phyloP scores from a whole-genome alignment of 2,113 vertebrate genomes.

The Edolisoma coerulescens region DNA sequence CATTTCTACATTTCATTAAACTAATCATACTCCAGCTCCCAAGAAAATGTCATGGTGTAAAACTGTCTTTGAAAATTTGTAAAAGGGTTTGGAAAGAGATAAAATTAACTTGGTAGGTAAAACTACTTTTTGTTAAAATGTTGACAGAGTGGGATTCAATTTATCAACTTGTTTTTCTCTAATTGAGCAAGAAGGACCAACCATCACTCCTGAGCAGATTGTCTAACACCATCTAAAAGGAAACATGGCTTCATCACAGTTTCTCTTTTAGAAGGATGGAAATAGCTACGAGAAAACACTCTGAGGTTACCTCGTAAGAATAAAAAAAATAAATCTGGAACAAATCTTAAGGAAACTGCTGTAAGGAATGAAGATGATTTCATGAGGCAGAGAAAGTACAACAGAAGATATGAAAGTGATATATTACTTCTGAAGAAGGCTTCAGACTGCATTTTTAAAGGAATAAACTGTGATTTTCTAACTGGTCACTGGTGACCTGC shows the following conservation, averaged over 20 bases:
- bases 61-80: not conserved
- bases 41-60: not conserved
- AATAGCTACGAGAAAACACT: not conserved
- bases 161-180: not conserved
- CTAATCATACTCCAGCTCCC: not conserved
- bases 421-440: not conserved
- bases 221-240: not conserved
- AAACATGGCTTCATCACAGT: not conserved
- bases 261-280: not conserved
- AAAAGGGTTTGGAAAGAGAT: not conserved
- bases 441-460: not conserved
- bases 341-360: not conserved
- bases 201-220: not conserved
- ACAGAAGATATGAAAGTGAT: not conserved
- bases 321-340: not conserved
- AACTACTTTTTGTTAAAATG: not conserved
- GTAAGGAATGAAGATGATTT: not conserved
- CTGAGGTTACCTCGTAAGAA: not conserved
- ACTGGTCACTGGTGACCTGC: not conserved
- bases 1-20: not conserved
- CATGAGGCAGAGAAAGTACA: not conserved
- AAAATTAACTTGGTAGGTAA: not conserved
- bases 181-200: not conserved
- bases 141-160: not conserved
- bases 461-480: not conserved